A percentile compares a stretch with the other conserved stretches of the same genome.
phyloP scores from a whole-genome alignment of 2,113 vertebrate genomes.

The Pseudorhombus dupliciocellatus region DNA sequence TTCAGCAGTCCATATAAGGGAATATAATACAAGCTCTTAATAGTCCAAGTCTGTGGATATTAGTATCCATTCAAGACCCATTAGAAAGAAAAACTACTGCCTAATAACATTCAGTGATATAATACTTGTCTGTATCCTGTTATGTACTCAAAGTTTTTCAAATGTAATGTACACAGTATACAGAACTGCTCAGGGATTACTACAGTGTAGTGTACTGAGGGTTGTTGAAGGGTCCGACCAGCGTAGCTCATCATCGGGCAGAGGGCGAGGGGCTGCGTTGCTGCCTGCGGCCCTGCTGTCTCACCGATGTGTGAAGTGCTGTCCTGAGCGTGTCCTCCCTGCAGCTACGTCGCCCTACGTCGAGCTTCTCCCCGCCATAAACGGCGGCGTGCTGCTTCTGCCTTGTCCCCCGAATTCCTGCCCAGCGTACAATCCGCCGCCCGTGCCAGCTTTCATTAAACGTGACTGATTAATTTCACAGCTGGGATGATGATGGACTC shows the following conservation, averaged over 20 bases:
- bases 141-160: neutral
- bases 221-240: constrained; percentile 43
- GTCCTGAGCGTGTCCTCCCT: constrained; percentile 47
- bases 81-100: neutral
- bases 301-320: constrained; percentile 61
- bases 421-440: constrained; percentile 32
- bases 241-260: constrained; percentile 27
- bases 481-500: constrained; percentile 27
- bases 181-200: neutral
- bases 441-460: constrained; percentile 44
- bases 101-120: neutral
- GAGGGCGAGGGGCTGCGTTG: constrained; percentile 19
- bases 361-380: constrained; percentile 36
- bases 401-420: constrained; percentile 34
- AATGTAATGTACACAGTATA: neutral
- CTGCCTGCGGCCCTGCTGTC: constrained; percentile 51
- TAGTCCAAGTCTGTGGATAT: neutral
- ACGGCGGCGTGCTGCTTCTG: constrained; percentile 38
- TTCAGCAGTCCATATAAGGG: neutral
- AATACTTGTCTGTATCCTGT: neutral
- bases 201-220: constrained; percentile 7
- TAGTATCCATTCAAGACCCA: too few species aligned
- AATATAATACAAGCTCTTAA: neutral
- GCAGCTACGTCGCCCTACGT: constrained; percentile 26
- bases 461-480: constrained; percentile 50